A percentile compares a stretch with the other conserved stretches of the same genome.
phyloP scores from a whole-genome alignment of 37 sponge, comb jelly and placozoan genomes.

The Tethya wilhelma region DNA sequence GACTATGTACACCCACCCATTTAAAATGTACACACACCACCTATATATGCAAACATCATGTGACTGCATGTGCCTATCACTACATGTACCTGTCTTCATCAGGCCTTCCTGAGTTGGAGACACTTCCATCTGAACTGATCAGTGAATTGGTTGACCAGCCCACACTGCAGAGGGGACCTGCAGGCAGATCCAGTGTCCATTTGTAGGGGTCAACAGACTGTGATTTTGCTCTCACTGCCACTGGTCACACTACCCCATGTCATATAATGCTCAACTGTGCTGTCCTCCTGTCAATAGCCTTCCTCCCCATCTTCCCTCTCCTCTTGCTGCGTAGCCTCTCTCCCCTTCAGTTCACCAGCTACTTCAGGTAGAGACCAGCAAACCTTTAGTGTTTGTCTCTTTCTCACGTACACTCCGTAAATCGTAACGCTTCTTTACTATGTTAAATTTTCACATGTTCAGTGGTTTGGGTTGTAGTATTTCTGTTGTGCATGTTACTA shows the following conservation, averaged over 20 bases:
- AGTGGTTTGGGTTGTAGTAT: too few species aligned
- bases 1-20: not conserved
- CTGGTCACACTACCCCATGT: too few species aligned
- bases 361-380: too few species aligned
- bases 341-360: constrained; percentile 71
- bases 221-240: too few species aligned
- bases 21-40: not conserved
- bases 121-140: constrained; percentile 33
- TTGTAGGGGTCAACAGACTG: constrained; percentile 23
- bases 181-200: constrained; percentile 18
- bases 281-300: constrained; percentile 68
- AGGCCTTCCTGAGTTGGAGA: not conserved
- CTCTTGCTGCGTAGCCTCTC: constrained; percentile 65
- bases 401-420: too few species aligned
- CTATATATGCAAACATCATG: not conserved
- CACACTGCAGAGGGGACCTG: constrained; percentile 30
- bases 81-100: constrained; percentile 53
- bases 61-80: not conserved
- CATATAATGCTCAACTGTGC: constrained; percentile 61
- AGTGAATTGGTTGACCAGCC: not conserved
- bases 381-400: too few species aligned
- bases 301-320: constrained; percentile 80
- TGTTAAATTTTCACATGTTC: too few species aligned
- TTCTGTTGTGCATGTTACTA: too few species aligned
- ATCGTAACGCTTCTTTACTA: too few species aligned